Base-by-base conservation (phyloP, 2,797 vertebrate species). In the Eulemur rubriventer region DNA sequence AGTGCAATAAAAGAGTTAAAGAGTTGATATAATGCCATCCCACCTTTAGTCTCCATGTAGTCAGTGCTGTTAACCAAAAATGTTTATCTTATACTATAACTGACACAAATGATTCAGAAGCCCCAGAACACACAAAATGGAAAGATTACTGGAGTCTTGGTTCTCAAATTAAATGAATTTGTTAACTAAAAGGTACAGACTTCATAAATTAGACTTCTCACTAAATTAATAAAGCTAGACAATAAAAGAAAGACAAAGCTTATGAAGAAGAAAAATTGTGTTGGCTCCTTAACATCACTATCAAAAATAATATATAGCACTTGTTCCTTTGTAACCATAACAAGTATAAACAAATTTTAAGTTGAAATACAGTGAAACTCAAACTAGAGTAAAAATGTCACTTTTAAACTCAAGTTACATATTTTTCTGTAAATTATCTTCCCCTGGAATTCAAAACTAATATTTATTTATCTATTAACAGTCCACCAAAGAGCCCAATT, bases 361-460 rank as follows among this genome's bases (percentile, higher is more conserved):
- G n/a, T 50, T 94, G 79, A 82, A 94, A 93, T 16, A 91, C 26
- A 96, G 63, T 67, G 24, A 59, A 98, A 96, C 55, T 61, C n/a
- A 81, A 52, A 83, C 33, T 78, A 84, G 30, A 97, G 85, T 96
- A 63, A 46, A 14, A 96, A 94, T 95, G 93, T 43, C 97, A 63
- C 18, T 81, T 72, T 88, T 61, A 92, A 94, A 65, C 63, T 86
- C 28, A 88, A 93, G 17, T 70, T 95, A 4, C n/a, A 79, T 95
- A 89, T 95, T 89, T 91, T 69, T 95, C 61, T 94, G 73, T 22
- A 94, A 96, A 92, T 78, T 65, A 96, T 95, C 91, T 95, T 94
- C 70, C 84, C 38, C n/a, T 89, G 35, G 24, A 86, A 94, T 92
- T 95, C 81, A 90, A 96, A 95, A 79, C 55, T 28, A 87, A 94